A percentile compares a stretch with the other conserved stretches of the same genome.
phyloP scores from a whole-genome alignment of 2,888 invertebrate species.

The Hydrotaea diabolus region DNA sequence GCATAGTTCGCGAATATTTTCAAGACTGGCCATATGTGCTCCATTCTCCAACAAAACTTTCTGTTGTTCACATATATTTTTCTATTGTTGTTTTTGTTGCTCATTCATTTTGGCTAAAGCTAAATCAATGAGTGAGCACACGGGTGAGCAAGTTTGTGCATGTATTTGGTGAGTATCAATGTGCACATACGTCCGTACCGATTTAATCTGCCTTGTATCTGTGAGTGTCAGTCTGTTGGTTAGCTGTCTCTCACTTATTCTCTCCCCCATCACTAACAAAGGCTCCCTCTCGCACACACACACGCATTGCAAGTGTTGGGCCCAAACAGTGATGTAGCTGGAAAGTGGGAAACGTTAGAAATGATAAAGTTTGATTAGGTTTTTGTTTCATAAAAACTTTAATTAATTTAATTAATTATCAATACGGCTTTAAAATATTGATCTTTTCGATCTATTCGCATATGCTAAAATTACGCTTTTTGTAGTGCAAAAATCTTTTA shows the following conservation, averaged over 20 bases:
- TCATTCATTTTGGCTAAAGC: conserved; percentile 36
- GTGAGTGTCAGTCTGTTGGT: conserved; percentile 37
- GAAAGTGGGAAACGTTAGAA: background rate
- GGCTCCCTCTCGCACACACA: conserved; percentile 42
- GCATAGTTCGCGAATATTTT: conserved; percentile 80
- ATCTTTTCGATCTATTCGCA: no score
- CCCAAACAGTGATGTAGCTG: conserved; percentile 39
- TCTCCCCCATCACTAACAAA: no score
- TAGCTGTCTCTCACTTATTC: background rate
- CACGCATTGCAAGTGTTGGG: background rate
- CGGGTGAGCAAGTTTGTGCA: conserved; percentile 41
- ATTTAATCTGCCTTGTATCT: conserved; percentile 20
- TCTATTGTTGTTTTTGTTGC: background rate
- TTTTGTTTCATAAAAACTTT: background rate
- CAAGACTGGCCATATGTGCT: conserved; percentile 77
- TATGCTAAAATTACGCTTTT: no score
- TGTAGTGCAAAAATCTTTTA: no score
- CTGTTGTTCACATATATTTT: conserved; percentile 55
- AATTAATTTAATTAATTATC: background rate
- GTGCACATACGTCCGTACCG: background rate
- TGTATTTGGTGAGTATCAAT: conserved; percentile 10
- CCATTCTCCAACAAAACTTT: conserved; percentile 65
- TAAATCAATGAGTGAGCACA: conserved; percentile 5
- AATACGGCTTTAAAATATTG: no score
- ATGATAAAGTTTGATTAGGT: background rate